phyloP scores from a whole-genome alignment of 2,113 vertebrate genomes.

The Apistogramma diplotaenia region DNA sequence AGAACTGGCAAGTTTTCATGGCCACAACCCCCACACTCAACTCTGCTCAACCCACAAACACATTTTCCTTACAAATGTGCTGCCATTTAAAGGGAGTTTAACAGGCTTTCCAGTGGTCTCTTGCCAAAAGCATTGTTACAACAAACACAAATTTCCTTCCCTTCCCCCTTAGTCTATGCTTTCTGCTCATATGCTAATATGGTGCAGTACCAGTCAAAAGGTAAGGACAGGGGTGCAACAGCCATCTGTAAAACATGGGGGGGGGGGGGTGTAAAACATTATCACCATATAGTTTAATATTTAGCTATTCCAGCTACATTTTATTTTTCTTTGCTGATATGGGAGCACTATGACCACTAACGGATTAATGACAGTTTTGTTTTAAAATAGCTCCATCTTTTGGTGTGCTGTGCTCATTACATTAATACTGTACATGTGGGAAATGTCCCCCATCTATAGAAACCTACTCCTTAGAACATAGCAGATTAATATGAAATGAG shows the following conservation, averaged over 20 bases:
- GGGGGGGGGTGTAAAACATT: too few species aligned
- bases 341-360: background rate
- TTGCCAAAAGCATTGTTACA: too few species aligned
- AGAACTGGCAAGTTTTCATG: too few species aligned
- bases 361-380: background rate
- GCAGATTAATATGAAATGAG: background rate
- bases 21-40: too few species aligned
- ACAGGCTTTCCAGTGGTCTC: too few species aligned
- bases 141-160: too few species aligned
- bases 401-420: conserved; percentile 45
- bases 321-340: background rate
- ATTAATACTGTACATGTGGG: conserved; percentile 36
- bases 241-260: too few species aligned
- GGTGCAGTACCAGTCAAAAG: background rate
- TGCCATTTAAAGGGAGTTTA: too few species aligned
- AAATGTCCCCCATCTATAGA: background rate
- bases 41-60: too few species aligned
- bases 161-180: too few species aligned
- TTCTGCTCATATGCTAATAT: background rate
- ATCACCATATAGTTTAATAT: background rate
- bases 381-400: conserved; percentile 61
- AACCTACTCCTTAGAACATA: background rate
- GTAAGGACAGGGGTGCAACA: background rate
- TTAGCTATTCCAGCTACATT: background rate
- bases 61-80: too few species aligned